phyloP scores from a whole-genome alignment of 2,888 invertebrate species.

The Sminthurides aquaticus region DNA sequence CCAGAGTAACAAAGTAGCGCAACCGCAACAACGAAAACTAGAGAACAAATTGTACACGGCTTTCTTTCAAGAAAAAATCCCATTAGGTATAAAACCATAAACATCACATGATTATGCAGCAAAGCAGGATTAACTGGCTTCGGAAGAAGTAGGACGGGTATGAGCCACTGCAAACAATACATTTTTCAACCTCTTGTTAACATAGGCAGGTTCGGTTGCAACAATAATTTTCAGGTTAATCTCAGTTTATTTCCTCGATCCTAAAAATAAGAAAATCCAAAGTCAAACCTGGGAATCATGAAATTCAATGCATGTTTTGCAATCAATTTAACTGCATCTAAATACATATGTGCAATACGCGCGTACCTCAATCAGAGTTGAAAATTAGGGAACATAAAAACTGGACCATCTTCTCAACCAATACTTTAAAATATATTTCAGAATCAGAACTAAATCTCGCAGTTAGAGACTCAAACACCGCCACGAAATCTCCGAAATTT shows the following conservation, averaged over 20 bases:
- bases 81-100: constrained; percentile 89
- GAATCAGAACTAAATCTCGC: no score
- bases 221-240: background rate
- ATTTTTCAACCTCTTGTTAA: constrained; percentile 52
- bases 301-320: background rate
- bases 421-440: no score
- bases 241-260: background rate
- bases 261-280: background rate
- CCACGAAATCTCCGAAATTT: no score
- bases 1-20: constrained; percentile 94
- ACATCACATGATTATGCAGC: constrained; percentile 93
- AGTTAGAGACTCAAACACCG: no score
- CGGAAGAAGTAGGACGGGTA: constrained; percentile 92
- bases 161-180: constrained; percentile 96
- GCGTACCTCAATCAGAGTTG: background rate
- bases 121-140: constrained; percentile 95
- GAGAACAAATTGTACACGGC: constrained; percentile 94
- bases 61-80: constrained; percentile 95
- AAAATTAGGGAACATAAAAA: no score
- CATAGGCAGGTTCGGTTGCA: background rate
- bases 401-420: no score
- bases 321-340: background rate
- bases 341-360: background rate
- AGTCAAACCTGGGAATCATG: background rate
- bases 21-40: constrained; percentile 87